Evolutionary conservation across 2,888 invertebrate genomes (phyloP).

Genomic region (Chloroclysta siterata): DNA sequence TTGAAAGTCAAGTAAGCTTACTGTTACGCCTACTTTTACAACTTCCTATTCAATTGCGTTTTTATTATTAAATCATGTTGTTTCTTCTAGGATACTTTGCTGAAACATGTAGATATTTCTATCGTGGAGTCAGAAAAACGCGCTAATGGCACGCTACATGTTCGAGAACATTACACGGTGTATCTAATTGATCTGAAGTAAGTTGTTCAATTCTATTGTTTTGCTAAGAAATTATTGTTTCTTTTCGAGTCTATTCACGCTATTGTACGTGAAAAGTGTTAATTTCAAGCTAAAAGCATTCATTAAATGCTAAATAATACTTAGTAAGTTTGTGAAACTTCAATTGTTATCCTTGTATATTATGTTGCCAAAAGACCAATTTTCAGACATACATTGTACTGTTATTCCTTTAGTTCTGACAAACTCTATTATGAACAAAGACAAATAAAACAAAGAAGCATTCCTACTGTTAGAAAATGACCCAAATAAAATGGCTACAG

Average conservation of each 20-base stretch:
- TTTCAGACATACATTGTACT: too few species aligned
- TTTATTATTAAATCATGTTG: slow-evolving; percentile 34
- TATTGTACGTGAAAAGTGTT: slow-evolving; percentile 25
- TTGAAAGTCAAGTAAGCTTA: slow-evolving; percentile 69
- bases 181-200: slow-evolving; percentile 92
- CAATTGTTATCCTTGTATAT: too few species aligned
- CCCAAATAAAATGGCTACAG: too few species aligned
- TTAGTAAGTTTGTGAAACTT: too few species aligned
- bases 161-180: slow-evolving; percentile 91
- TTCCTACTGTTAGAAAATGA: too few species aligned
- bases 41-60: slow-evolving; percentile 26
- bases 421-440: too few species aligned
- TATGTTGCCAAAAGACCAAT: too few species aligned
- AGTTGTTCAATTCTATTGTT: slow-evolving; percentile 65
- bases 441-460: too few species aligned
- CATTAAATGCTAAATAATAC: neutral
- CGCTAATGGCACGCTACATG: slow-evolving; percentile 89
- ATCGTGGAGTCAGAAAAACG: slow-evolving; percentile 91
- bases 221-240: slow-evolving; percentile 51
- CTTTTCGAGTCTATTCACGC: slow-evolving; percentile 49
- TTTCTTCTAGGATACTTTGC: slow-evolving; percentile 86
- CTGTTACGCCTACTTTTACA: slow-evolving; percentile 66
- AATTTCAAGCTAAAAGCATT: neutral
- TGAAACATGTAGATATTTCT: slow-evolving; percentile 90
- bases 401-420: too few species aligned